Base-by-base conservation (phyloP, 2,113 vertebrate genomes). In the Myxocyprinus asiaticus region DNA sequence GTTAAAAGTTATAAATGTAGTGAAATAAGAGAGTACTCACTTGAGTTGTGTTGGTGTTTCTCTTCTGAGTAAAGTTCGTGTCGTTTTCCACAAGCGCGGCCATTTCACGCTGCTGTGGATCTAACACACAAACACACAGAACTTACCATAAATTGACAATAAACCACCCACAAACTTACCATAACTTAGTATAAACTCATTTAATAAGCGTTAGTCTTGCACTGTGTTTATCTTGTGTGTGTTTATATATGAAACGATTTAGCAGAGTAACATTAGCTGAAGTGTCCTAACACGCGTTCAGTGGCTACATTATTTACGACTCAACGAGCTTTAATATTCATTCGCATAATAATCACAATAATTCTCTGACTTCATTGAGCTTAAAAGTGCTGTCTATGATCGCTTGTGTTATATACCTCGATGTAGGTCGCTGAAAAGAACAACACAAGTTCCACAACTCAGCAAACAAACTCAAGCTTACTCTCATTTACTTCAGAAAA, bases 21-120 rank as follows among this genome's bases (percentile, higher is more conserved):
- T 55, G 51, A 11, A 33, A 33, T 33, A 33, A 33, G 22, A 3
- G 22, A 33, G 22, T 33, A 80, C 78, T 82, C 87, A 94, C 92
- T 85, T 90, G 91, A 59, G 69, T 76, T 67, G 91, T 92, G 70
- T 83, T 91, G 68, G 86, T 71, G 90, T 90, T 92, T 90, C 90
- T 77, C 85, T 93, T 93, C 85, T 90, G 91, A 84, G 74, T 87
- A 89, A 90, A 91, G 83, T 89, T 88, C 86, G 89, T 91, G 4
- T 90, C 85, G 82, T 85, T 89, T 72, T 93, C 91, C 86, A 82
- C 77, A 76, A 87, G 80, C 74, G 88, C 90, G 89, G 89, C 92
- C 92, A 94, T 94, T 78, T 93, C 91, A 88, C 89, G 89, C 83
- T 90, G 91, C 86, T 92, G 93, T 81, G 90, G 92, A 87, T 92